These are phyloP conservation scores for Callipepla californica DNA, from an alignment of 2,113 vertebrate genomes.

Conservation along the genomic window DNA sequence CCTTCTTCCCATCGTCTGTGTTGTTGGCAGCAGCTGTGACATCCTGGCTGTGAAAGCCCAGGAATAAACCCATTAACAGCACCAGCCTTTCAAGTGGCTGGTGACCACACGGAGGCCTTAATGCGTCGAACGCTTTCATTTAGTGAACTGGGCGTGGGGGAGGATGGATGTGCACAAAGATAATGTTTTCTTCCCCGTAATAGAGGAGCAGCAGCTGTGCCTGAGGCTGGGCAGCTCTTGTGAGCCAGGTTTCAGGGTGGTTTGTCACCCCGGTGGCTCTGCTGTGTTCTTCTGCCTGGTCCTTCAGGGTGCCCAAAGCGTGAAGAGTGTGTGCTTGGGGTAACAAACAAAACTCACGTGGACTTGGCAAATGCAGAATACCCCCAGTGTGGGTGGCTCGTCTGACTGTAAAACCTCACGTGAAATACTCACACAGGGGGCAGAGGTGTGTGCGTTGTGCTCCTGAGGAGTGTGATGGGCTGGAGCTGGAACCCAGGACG, in stretches of 20 bases:
- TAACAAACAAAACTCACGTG: accelerated
- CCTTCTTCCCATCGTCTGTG: background rate
- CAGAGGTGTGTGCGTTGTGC: background rate
- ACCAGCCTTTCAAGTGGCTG: background rate
- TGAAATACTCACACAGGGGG: accelerated
- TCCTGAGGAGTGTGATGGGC: background rate
- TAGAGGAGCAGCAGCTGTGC: background rate
- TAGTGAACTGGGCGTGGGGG: background rate
- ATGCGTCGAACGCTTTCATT: background rate
- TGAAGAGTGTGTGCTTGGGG: accelerated
- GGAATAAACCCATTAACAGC: background rate
- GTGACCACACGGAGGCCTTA: background rate
- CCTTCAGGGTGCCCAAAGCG: background rate
- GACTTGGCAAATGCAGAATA: background rate
- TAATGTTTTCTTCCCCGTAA: background rate
- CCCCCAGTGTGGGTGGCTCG: background rate
- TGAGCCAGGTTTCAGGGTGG: background rate
- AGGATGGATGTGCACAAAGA: background rate
- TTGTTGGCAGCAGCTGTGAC: background rate
- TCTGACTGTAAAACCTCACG: accelerated
- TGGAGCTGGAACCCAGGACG: background rate
- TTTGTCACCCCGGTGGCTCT: background rate
- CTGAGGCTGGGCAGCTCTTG: background rate
- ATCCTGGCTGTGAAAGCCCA: background rate
- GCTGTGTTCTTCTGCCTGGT: background rate